Percentiles rank a stretch among this genome's conserved stretches.
These are phyloP conservation scores for Eulemur rufifrons DNA, from an alignment of 2,113 vertebrate species.

Conservation along the genomic window DNA sequence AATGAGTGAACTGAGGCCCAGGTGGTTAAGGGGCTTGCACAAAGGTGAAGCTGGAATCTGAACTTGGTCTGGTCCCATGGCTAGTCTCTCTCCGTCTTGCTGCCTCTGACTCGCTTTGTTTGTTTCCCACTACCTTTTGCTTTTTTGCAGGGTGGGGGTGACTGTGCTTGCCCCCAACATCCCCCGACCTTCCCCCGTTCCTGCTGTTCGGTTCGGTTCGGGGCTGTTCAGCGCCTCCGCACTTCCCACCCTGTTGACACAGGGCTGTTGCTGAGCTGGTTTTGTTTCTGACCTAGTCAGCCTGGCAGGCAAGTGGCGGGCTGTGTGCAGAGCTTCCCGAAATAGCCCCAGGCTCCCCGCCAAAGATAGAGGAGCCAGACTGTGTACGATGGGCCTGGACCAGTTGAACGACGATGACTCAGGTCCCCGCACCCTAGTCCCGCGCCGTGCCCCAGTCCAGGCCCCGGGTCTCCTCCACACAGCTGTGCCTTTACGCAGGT, in stretches of 20 bases:
- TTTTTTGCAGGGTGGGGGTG: neutral
- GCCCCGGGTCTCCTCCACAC: neutral
- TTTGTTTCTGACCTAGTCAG: slow-evolving; percentile 73
- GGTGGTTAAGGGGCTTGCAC: neutral
- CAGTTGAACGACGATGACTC: slow-evolving; percentile 20
- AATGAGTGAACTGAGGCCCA: neutral
- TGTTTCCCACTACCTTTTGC: neutral
- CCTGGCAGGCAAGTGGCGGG: slow-evolving; percentile 69
- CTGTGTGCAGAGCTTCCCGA: slow-evolving; percentile 71
- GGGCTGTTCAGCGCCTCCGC: neutral
- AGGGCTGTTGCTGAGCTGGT: slow-evolving; percentile 50
- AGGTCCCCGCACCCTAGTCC: neutral
- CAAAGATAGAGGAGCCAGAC: slow-evolving; percentile 54
- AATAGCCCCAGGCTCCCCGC: slow-evolving; percentile 70
- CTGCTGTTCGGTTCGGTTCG: neutral
- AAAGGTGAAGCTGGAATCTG: neutral
- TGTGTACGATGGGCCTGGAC: slow-evolving; percentile 62
- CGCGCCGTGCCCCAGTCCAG: neutral
- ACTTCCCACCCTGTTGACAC: slow-evolving; percentile 62
- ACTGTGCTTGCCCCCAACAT: neutral
- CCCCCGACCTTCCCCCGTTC: neutral
- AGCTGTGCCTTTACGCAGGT: neutral
- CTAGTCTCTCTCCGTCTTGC: neutral
- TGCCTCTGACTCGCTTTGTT: neutral
- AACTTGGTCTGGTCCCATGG: neutral